Conservation (phyloP, 1,140 invertebrate species). For the Oedothorax gibbosus region DNA sequence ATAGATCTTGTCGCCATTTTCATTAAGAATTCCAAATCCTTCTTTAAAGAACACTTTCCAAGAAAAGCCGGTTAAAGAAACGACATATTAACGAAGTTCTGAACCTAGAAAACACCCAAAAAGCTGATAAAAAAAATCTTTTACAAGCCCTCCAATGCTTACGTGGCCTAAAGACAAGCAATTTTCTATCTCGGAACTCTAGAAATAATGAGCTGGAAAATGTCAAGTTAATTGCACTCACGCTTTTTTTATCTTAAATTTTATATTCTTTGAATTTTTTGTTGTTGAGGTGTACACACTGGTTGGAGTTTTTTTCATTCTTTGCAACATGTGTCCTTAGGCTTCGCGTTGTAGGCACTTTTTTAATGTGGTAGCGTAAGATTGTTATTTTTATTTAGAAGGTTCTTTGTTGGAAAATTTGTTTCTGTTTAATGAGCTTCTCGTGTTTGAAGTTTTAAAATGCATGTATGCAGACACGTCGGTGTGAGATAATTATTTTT, state of each 20-base stretch:
- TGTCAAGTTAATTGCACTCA: conserved; percentile 52
- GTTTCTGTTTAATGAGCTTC: not conserved
- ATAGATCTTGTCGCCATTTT: conserved; percentile 36
- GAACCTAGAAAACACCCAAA: conserved; percentile 14
- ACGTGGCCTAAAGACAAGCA: conserved; percentile 54
- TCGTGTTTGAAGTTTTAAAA: no score
- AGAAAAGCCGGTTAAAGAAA: conserved; percentile 5
- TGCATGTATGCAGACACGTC: no score
- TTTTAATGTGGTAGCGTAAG: conserved; percentile 10
- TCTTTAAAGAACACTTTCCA: not conserved
- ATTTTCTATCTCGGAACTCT: conserved; percentile 38
- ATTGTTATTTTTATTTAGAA: conserved; percentile 26
- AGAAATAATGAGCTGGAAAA: conserved; percentile 53
- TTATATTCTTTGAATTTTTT: conserved; percentile 26
- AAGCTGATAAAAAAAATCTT: conserved; percentile 1
- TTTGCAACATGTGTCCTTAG: conserved; percentile 4
- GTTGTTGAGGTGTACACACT: not conserved
- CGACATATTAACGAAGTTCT: conserved; percentile 52
- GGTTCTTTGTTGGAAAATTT: conserved; percentile 5
- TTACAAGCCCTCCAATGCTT: conserved; percentile 29
- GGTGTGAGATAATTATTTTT: no score
- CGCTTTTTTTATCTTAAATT: conserved; percentile 14
- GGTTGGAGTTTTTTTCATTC: conserved; percentile 20
- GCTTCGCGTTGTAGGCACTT: conserved; percentile 20
- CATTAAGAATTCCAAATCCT: conserved; percentile 46